Percentiles rank a stretch among this genome's conserved stretches.
Evolutionary conservation across 35 echinoderm and acorn worm genomes (phyloP).

Genomic region (Strongylocentrotus purpuratus): DNA sequence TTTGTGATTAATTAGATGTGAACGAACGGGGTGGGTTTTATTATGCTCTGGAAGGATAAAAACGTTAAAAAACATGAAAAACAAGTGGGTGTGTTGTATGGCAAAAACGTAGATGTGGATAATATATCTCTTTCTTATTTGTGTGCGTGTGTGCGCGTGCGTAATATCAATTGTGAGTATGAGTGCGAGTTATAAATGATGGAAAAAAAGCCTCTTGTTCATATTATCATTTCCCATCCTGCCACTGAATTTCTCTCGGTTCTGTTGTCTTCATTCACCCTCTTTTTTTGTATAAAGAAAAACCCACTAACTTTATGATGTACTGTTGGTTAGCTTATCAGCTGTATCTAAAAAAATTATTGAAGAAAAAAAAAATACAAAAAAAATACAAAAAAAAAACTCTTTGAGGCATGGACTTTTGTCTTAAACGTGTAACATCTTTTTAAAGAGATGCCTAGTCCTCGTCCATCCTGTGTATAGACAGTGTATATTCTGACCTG

Average conservation of each 20-base stretch:
- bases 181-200: conserved; percentile 20
- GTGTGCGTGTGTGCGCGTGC: conserved; percentile 37
- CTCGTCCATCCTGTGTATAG: conserved; percentile 48
- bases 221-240: conserved; percentile 51
- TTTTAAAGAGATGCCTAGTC: not conserved
- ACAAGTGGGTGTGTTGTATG: conserved; percentile 42
- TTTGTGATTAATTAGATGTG: not conserved
- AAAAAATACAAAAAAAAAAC: conserved; percentile 38
- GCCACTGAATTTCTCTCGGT: conserved; percentile 22
- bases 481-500: conserved; percentile 54
- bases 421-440: conserved; percentile 4
- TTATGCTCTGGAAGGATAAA: conserved; percentile 38
- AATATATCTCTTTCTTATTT: conserved; percentile 54
- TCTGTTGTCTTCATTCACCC: conserved; percentile 20
- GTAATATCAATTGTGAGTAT: conserved; percentile 36
- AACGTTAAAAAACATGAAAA: not conserved
- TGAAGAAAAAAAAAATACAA: not conserved
- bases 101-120: conserved; percentile 18
- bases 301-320: conserved; percentile 51
- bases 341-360: conserved; percentile 39
- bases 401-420: conserved; percentile 19
- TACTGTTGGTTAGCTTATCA: conserved; percentile 50
- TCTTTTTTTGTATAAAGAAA: conserved; percentile 36
- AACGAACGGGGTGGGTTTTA: conserved; percentile 35
- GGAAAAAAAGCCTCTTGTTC: not conserved